Conservation (phyloP, 2,888 invertebrate genomes). For the Epinotia demarniana region DNA sequence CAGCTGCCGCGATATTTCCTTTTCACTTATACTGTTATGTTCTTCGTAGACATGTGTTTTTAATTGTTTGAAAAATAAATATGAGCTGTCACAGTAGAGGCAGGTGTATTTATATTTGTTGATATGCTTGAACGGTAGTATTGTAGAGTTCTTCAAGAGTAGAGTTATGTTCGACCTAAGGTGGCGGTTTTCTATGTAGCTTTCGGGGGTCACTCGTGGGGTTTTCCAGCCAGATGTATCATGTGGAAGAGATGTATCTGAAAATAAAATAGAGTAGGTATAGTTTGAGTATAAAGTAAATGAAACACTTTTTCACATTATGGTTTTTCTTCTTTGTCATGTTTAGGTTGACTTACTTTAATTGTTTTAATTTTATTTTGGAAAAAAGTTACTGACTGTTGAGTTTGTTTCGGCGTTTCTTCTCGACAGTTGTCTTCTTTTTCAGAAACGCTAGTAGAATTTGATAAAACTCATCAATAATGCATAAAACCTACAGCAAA, state of each 20-base stretch:
- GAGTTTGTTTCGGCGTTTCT: no score
- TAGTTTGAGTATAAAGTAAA: no score
- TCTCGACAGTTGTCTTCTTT: no score
- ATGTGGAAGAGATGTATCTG: slow-evolving; percentile 15
- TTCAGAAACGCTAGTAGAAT: no score
- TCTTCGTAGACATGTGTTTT: slow-evolving; percentile 41
- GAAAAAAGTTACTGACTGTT: no score
- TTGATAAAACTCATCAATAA: no score
- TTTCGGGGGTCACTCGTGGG: slow-evolving; percentile 38
- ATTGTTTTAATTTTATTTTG: no score
- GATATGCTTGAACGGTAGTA: slow-evolving; percentile 48
- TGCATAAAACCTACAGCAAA: no score
- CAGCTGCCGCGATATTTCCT: slow-evolving; percentile 41
- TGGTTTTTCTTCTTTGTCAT: no score
- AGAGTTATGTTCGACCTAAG: slow-evolving; percentile 48
- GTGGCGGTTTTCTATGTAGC: slow-evolving; percentile 45
- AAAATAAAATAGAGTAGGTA: neutral
- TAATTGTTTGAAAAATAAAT: slow-evolving; percentile 47
- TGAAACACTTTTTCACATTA: no score
- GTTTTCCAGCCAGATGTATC: slow-evolving; percentile 13
- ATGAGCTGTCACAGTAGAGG: slow-evolving; percentile 50
- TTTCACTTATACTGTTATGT: slow-evolving; percentile 41
- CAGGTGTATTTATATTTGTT: slow-evolving; percentile 50
- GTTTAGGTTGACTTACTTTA: no score
- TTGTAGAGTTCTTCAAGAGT: slow-evolving; percentile 48